These are phyloP conservation scores for Cataglyphis albicans DNA, from an alignment of 2,888 invertebrate genomes.

Conservation along the genomic window DNA sequence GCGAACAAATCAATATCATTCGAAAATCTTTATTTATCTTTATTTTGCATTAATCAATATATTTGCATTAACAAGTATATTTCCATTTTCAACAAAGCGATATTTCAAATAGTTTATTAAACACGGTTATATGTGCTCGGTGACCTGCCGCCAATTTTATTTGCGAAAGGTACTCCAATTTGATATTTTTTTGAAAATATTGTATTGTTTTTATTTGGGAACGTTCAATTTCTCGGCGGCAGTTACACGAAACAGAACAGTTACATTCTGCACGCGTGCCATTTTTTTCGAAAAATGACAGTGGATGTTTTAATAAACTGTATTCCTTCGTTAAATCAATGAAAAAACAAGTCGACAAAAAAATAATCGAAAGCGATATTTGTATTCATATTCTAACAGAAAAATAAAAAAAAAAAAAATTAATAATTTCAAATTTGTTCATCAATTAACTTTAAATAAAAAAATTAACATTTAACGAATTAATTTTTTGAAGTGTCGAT, in stretches of 20 bases:
- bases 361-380: conserved; percentile 30
- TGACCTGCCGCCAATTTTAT: conserved; percentile 40
- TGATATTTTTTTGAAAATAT: conserved; percentile 53
- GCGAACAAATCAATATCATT: neutral
- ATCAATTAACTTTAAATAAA: neutral
- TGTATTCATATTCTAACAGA: neutral
- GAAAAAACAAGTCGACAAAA: conserved; percentile 41
- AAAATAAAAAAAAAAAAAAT: neutral
- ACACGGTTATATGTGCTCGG: neutral
- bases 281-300: conserved; percentile 40
- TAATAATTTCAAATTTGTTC: neutral
- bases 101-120: conserved; percentile 16
- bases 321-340: conserved; percentile 41
- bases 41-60: neutral
- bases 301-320: conserved; percentile 50
- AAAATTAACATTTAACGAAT: neutral
- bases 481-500: neutral
- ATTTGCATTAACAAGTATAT: neutral
- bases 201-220: conserved; percentile 46
- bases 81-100: neutral
- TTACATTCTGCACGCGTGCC: conserved; percentile 29
- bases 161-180: conserved; percentile 37
- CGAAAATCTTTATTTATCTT: conserved; percentile 10
- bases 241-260: conserved; percentile 32
- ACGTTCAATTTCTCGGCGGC: conserved; percentile 41